Percentiles rank a stretch among this genome's conserved stretches.
phyloP scores from a whole-genome alignment of 2,797 vertebrate genomes.

The Protosalanx chinensis region DNA sequence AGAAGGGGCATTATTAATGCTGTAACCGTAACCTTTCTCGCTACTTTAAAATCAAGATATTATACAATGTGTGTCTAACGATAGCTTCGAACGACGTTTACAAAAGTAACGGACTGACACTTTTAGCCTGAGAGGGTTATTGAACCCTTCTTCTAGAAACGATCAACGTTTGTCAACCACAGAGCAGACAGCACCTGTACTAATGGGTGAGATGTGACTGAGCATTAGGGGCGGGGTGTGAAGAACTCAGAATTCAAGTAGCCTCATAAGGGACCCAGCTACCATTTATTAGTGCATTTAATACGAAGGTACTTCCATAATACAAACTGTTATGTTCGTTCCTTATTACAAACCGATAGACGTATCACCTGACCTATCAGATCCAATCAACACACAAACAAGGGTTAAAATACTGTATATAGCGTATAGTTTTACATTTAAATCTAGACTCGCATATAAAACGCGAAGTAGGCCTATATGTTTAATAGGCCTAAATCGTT shows the following conservation, averaged over 20 bases:
- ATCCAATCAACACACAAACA: too few relatives aligned
- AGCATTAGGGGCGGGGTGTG: conserved; percentile 25
- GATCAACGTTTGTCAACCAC: not conserved
- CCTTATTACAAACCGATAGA: too few relatives aligned
- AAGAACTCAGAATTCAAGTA: not conserved
- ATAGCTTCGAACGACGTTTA: not conserved
- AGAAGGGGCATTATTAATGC: conserved; percentile 68
- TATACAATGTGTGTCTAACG: not conserved
- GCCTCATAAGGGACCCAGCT: not conserved
- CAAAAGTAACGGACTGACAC: not conserved
- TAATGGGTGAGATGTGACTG: conserved; percentile 65
- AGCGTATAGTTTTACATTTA: not conserved
- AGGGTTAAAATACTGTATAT: not conserved
- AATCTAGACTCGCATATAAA: not conserved
- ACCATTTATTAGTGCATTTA: not conserved
- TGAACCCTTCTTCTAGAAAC: not conserved
- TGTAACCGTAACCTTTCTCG: too few relatives aligned
- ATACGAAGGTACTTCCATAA: not conserved
- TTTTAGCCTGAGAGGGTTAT: not conserved
- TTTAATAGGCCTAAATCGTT: not conserved
- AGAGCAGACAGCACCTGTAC: not conserved
- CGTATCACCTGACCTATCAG: too few relatives aligned
- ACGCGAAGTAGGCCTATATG: not conserved
- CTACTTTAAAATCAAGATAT: not conserved
- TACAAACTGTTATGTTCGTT: too few relatives aligned